Conservation (phyloP, 2,888 invertebrate species). For the Scaptomyza cyrtandrae region DNA sequence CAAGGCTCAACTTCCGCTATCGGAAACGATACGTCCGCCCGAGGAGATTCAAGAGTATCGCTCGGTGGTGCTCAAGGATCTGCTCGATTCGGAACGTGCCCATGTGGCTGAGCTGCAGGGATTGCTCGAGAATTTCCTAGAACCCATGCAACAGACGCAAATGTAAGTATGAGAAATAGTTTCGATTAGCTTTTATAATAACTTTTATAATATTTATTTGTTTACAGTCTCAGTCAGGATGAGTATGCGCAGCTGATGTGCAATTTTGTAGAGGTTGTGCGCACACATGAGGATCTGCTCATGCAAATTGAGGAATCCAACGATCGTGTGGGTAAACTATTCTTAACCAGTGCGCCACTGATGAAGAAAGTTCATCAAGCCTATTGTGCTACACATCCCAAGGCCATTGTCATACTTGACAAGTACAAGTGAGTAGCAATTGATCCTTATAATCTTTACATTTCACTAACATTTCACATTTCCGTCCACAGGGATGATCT, state of each 20-base stretch:
- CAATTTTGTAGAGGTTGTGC: slow-evolving; percentile 94
- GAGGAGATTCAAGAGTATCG: slow-evolving; percentile 92
- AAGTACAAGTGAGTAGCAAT: slow-evolving; percentile 91
- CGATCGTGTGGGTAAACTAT: slow-evolving; percentile 94
- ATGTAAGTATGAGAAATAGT: slow-evolving; percentile 87
- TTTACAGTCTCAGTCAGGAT: slow-evolving; percentile 90
- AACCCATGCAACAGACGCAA: slow-evolving; percentile 93
- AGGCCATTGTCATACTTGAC: slow-evolving; percentile 96
- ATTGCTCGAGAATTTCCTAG: slow-evolving; percentile 92
- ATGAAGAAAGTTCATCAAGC: slow-evolving; percentile 93
- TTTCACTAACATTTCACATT: not conserved
- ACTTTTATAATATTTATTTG: no score
- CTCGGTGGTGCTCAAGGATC: slow-evolving; percentile 93
- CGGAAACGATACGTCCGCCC: slow-evolving; percentile 88
- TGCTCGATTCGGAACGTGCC: slow-evolving; percentile 96
- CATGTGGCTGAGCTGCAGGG: slow-evolving; percentile 96
- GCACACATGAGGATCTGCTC: slow-evolving; percentile 93
- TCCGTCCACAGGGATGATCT: slow-evolving; percentile 88
- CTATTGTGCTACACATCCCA: slow-evolving; percentile 97
- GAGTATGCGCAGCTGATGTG: slow-evolving; percentile 95
- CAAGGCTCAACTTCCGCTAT: slow-evolving; percentile 86
- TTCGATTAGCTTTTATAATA: rapidly evolving
- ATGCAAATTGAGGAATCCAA: slow-evolving; percentile 92
- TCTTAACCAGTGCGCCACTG: slow-evolving; percentile 92
- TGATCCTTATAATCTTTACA: not conserved